Conservation (phyloP, 2,113 vertebrate genomes). For the Rhizomys pruinosus region DNA sequence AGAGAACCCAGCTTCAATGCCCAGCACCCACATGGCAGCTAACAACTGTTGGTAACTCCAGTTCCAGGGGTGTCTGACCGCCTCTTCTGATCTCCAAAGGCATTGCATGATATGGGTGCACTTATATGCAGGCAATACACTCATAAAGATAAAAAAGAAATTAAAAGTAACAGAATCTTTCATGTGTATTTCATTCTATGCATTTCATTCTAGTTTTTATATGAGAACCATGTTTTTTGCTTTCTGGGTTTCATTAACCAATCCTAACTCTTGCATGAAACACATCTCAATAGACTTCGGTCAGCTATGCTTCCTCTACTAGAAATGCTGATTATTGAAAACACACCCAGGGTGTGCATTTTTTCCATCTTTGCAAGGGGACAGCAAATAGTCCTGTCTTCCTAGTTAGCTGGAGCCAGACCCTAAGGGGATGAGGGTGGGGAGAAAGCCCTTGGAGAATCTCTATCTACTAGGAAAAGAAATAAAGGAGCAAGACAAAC, state of each 20-base stretch:
- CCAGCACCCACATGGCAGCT: too few relatives aligned
- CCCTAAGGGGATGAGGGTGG: neutral
- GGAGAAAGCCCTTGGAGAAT: neutral
- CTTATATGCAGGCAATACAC: too few relatives aligned
- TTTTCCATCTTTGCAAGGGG: neutral
- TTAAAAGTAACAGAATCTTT: too few relatives aligned
- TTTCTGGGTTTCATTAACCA: constrained; percentile 25
- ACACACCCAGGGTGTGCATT: neutral
- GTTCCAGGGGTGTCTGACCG: too few relatives aligned
- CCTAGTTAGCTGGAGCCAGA: neutral
- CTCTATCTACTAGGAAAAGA: constrained; percentile 19
- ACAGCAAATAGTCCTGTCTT: neutral
- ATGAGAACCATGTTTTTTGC: neutral
- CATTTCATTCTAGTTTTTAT: neutral
- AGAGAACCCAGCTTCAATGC: too few relatives aligned
- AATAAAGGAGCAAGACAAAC: neutral
- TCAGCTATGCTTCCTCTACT: neutral
- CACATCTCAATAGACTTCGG: neutral
- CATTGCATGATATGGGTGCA: too few relatives aligned
- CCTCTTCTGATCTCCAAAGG: too few relatives aligned
- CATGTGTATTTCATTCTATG: neutral
- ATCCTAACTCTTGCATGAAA: neutral
- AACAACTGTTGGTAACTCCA: too few relatives aligned
- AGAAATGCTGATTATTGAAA: constrained; percentile 36
- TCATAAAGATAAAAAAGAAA: too few relatives aligned